Conservation (phyloP, 2,113 vertebrate genomes). For the Glaucidium brasilianum region DNA sequence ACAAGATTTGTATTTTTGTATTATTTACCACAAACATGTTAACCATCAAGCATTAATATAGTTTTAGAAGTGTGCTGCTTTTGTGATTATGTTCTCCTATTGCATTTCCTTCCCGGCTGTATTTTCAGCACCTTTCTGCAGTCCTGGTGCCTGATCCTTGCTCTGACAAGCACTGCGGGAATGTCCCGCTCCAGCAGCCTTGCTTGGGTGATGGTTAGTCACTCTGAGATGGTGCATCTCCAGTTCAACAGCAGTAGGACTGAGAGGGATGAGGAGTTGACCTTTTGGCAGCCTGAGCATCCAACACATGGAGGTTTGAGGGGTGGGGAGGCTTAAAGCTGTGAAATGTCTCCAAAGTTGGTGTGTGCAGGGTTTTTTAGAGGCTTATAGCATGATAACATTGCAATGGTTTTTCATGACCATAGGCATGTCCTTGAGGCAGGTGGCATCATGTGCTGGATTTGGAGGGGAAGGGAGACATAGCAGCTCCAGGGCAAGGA, state of each 20-base stretch:
- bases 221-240: neutral
- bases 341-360: neutral
- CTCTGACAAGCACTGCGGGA: neutral
- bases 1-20: neutral
- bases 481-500: neutral
- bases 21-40: neutral
- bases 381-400: neutral
- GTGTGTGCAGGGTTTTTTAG: neutral
- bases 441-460: neutral
- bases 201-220: neutral
- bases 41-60: neutral
- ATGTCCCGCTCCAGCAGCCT: neutral
- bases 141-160: neutral
- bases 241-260: neutral
- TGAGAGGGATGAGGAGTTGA: no score
- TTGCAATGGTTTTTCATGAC: rapidly evolving
- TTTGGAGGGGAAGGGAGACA: neutral
- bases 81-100: neutral
- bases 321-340: neutral
- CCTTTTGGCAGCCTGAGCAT: neutral
- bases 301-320: rapidly evolving
- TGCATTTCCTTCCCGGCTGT: neutral
- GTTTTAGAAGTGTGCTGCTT: rapidly evolving
- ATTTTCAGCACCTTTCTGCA: neutral
- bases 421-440: neutral